phyloP scores from a whole-genome alignment of 2,113 vertebrate species.

The Oreochromis aureus region DNA sequence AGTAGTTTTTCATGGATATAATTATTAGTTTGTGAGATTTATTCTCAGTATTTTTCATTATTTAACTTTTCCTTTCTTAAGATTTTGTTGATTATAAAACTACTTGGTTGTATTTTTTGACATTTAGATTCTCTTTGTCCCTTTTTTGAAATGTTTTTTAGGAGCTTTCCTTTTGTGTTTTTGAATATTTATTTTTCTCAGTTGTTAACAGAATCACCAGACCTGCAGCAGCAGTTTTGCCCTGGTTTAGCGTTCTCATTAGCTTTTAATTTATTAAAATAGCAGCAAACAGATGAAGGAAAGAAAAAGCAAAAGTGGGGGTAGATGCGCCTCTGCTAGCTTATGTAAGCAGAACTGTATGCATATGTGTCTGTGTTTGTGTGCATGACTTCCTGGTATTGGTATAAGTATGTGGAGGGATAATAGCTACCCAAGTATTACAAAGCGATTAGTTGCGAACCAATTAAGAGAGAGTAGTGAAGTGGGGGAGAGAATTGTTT shows the following conservation, averaged over 20 bases:
- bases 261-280: background rate
- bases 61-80: background rate
- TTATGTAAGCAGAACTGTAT: background rate
- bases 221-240: background rate
- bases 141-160: background rate
- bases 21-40: background rate
- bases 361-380: background rate
- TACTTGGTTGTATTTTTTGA: background rate
- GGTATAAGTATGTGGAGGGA: background rate
- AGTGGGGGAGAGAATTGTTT: background rate
- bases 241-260: background rate
- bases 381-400: background rate
- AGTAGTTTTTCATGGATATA: background rate
- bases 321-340: background rate
- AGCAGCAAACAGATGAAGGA: background rate
- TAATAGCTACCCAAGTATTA: background rate
- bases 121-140: background rate
- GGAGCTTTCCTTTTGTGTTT: background rate
- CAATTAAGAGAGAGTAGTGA: background rate
- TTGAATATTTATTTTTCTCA: background rate
- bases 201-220: background rate
- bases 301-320: background rate
- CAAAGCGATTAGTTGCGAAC: background rate
- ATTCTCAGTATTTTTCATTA: background rate
- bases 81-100: background rate